phyloP scores from a whole-genome alignment of 2,797 vertebrate species.

The Brachymystax lenok region DNA sequence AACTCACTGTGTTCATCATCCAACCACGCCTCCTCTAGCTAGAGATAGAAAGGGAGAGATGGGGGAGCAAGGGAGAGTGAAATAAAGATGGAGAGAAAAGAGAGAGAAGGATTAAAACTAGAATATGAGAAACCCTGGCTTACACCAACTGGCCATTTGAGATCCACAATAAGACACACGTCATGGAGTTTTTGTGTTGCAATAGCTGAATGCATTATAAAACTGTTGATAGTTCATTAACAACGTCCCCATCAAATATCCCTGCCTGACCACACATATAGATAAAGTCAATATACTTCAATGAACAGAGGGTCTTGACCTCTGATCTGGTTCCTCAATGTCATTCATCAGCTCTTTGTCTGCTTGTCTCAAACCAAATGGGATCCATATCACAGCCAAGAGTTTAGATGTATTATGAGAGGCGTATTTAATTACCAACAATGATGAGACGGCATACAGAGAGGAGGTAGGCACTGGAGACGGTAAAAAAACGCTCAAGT shows the following conservation, averaged over 20 bases:
- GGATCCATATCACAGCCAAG: constrained; percentile 59
- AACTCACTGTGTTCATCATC: constrained; percentile 97
- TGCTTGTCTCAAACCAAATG: constrained; percentile 55
- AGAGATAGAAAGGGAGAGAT: constrained; percentile 34
- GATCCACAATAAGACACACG: neutral
- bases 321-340: constrained; percentile 13
- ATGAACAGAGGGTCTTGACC: constrained; percentile 24
- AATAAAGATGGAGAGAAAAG: neutral
- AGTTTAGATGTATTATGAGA: constrained; percentile 56
- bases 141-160: neutral
- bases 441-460: no score
- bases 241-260: neutral
- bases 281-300: constrained; percentile 45
- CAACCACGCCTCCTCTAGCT: constrained; percentile 97
- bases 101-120: neutral
- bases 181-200: no score
- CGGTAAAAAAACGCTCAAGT: no score
- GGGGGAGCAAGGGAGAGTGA: neutral
- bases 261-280: constrained; percentile 39
- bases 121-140: neutral
- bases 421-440: constrained; percentile 55
- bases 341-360: constrained; percentile 64
- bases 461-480: no score
- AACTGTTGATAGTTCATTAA: neutral
- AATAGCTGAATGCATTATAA: neutral